Evolutionary conservation across 2,113 vertebrate genomes (phyloP).

Genomic region (Danionella cerebrum): DNA sequence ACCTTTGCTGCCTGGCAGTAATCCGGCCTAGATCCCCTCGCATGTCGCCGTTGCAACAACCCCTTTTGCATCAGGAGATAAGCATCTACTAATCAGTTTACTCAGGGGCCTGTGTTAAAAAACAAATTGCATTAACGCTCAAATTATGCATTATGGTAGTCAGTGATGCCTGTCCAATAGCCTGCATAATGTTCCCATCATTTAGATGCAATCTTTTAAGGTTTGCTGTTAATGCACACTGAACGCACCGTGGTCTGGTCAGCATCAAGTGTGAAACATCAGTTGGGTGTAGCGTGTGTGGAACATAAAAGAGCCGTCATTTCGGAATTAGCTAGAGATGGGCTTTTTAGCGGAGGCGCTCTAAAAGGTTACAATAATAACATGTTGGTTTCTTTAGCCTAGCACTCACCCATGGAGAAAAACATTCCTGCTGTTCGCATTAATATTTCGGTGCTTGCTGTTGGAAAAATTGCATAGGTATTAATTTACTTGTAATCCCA

Average conservation of each 20-base stretch:
- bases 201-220: conserved; percentile 64
- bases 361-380: conserved; percentile 55
- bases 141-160: conserved; percentile 66
- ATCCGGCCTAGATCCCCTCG: conserved; percentile 48
- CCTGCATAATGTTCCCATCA: conserved; percentile 63
- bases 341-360: conserved; percentile 52
- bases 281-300: conserved; percentile 54
- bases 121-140: conserved; percentile 70
- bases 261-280: conserved; percentile 56
- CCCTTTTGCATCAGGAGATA: conserved; percentile 66
- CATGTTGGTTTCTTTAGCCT: conserved; percentile 50
- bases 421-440: conserved; percentile 45
- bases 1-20: conserved; percentile 32
- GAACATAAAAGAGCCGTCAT: conserved; percentile 44
- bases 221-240: conserved; percentile 66
- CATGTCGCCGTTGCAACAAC: conserved; percentile 54
- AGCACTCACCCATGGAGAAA: conserved; percentile 46
- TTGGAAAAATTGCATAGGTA: conserved; percentile 47
- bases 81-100: conserved; percentile 71
- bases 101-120: conserved; percentile 69
- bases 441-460: conserved; percentile 46
- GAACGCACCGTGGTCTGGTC: conserved; percentile 61
- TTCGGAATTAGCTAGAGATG: conserved; percentile 45
- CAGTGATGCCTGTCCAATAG: conserved; percentile 55
- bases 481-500: conserved; percentile 58